A percentile compares a stretch with the other conserved stretches of the same genome.
Conservation (phyloP, 2,888 invertebrate genomes). For the Myopa testacea region DNA sequence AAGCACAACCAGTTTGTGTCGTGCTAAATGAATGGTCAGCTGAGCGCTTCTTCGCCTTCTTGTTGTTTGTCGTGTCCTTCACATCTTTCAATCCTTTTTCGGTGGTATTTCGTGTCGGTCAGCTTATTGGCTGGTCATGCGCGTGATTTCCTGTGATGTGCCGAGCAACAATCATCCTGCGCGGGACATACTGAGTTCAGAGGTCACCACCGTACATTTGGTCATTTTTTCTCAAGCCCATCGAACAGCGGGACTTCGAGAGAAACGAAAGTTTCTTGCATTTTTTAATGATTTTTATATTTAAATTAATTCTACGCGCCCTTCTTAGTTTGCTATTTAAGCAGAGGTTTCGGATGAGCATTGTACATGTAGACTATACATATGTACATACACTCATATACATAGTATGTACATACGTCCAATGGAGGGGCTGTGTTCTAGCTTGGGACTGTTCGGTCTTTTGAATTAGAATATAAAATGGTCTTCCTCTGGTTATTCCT, state of each 20-base stretch:
- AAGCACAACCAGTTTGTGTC: not conserved
- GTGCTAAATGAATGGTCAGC: constrained; percentile 19
- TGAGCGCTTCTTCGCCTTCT: constrained; percentile 6
- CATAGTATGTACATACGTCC: not conserved
- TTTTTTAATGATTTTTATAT: constrained; percentile 64
- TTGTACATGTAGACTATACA: not conserved
- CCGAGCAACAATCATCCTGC: not conserved
- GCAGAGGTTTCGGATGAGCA: not conserved
- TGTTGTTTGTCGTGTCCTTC: not conserved
- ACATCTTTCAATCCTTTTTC: constrained; percentile 1
- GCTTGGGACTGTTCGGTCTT: not conserved
- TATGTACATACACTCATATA: not conserved
- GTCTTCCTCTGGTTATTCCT: not conserved
- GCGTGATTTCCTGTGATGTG: constrained; percentile 53
- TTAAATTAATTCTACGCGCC: constrained; percentile 57
- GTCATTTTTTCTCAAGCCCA: constrained; percentile 61
- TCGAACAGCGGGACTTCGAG: constrained; percentile 37
- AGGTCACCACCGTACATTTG: constrained; percentile 66
- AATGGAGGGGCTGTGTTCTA: constrained; percentile 5
- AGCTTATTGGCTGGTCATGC: constrained; percentile 65
- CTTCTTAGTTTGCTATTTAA: not conserved
- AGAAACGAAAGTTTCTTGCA: constrained; percentile 42
- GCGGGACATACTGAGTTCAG: constrained; percentile 53
- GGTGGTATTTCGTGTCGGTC: constrained; percentile 49
- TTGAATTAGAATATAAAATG: not conserved